Base-by-base conservation (phyloP, 2,888 invertebrate genomes). In the Ophonus ardosiacus region DNA sequence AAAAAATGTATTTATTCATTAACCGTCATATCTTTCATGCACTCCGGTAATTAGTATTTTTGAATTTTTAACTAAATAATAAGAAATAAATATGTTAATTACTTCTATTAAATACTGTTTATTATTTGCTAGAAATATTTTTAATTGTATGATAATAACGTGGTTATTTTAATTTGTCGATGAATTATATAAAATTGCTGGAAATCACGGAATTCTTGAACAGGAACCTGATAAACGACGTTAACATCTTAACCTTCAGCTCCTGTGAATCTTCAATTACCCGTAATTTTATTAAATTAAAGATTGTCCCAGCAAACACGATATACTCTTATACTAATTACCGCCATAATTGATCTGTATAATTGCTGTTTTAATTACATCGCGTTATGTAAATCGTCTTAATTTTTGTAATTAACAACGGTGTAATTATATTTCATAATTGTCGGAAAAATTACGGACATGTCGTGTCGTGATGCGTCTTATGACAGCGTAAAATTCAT, bases 361-460 rank as follows among this genome's bases (percentile, higher is more conserved):
- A 81, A 81, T 81, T 81, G 71, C 57, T 31, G 15, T 56, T 31
- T 68, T 81, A 71, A 81, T 81, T 80, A 61, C 61, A 38, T 80
- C 59, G 61, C 80, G 81, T 81, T 81, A 81, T 81, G 81, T 81
- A 81, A 81, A 81, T 81, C 43, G 81, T 57, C 51, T 71, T 81
- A 81, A 81, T 81, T 81, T 81, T 81, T 71, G 71, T 81, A 81
- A 81, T 81, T 81, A 81, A 68, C 80, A 40, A 59, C 31, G 15
- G 15, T 38, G 38, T 80, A 61, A 80, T 80, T 80, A 78, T 31
- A 80, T 61, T 80, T 80, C 59, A 61, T 80, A 80, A 80, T 80
- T 59, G 61, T 59, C 38, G 24, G 78, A 78, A 78, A 78, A 78
- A 57, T n/a, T 31, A 78, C 31, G 7, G 31, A 74, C 74, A 78